Evolutionary conservation across 2,888 invertebrate species (phyloP), one percentile per base, ranked within the genome.

Genomic region (Lamellibrachia satsuma): DNA sequence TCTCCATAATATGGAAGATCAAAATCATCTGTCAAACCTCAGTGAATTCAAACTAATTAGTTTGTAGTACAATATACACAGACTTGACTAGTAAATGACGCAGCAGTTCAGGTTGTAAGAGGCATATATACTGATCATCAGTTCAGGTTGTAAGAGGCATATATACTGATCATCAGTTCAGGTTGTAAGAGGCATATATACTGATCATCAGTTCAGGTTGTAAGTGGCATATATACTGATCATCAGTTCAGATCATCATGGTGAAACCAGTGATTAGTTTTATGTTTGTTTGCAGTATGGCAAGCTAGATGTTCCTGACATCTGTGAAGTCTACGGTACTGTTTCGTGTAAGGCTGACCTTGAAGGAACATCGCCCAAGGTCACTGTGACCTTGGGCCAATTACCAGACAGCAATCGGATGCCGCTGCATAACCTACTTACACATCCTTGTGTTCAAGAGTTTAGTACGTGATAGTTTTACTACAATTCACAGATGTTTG

Each of bases 391-490:
- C 90, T 93, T 96, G 60, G 94, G 95, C 52, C 95, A 95, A 90
- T 92, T 93, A 39, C 92, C 94, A 15, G 95, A 95, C 52, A 94
- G 95, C 57, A 93, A 94, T 91, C 92, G 92, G 39, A 94, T 94
- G 57, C 95, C 95, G 60, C 93, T 95, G 51, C 95, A 95, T 92
- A 94, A 95, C 92, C 94, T 96, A 22, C 90, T 95, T 7, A 95
- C 95, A 39, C 95, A 95, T 93, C 95, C 95, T 0, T 95, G 95
- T 95, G 95, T 96, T n/a, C 95, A 95, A 93, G 95, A 95, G 94
- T 95, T 95, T 52, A 95, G 95, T 93, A 75, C n/a, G 75, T 75
- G 75, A 75, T 22, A 15, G 15, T 22, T 75, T n/a, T 75, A 6
- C 15, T 75, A 22, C 11, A 22, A 15, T 75, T 75, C 75, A 75